Conservation (phyloP, 2,888 invertebrate genomes). For the Lithosia quadra region DNA sequence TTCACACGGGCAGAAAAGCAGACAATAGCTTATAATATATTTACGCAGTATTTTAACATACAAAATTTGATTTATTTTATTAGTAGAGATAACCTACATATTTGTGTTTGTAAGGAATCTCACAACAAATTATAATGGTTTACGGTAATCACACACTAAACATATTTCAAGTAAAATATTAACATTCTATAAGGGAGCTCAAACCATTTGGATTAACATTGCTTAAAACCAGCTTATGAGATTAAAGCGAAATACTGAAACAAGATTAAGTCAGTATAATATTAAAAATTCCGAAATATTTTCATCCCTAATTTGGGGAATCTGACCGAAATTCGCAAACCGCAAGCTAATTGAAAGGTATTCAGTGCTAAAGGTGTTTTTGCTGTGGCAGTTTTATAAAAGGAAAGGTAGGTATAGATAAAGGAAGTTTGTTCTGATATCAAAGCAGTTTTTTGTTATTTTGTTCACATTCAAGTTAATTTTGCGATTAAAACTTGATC, state of each 20-base stretch:
- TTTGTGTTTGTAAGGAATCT: too few relatives aligned
- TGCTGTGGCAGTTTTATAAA: too few relatives aligned
- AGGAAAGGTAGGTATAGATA: too few relatives aligned
- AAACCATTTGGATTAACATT: slow-evolving; percentile 2
- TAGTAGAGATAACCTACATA: too few relatives aligned
- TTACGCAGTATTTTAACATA: neutral
- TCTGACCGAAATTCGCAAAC: neutral
- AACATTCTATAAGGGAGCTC: neutral
- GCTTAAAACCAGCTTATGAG: neutral
- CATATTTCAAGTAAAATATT: neutral
- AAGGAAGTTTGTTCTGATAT: too few relatives aligned
- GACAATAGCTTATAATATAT: too few relatives aligned
- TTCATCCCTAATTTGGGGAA: neutral
- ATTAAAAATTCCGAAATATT: neutral
- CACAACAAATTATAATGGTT: neutral
- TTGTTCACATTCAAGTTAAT: too few relatives aligned
- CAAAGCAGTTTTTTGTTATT: too few relatives aligned
- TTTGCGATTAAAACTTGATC: too few relatives aligned
- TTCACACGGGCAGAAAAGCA: neutral
- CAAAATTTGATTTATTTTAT: neutral
- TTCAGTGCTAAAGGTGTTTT: neutral
- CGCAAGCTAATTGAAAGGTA: neutral
- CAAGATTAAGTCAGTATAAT: slow-evolving; percentile 7
- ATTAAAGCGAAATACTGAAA: slow-evolving; percentile 12
- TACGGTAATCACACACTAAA: neutral